Evolutionary conservation across 2,113 vertebrate species (phyloP), one percentile per base, ranked within the genome.

Genomic region (Pitta sordida): DNA sequence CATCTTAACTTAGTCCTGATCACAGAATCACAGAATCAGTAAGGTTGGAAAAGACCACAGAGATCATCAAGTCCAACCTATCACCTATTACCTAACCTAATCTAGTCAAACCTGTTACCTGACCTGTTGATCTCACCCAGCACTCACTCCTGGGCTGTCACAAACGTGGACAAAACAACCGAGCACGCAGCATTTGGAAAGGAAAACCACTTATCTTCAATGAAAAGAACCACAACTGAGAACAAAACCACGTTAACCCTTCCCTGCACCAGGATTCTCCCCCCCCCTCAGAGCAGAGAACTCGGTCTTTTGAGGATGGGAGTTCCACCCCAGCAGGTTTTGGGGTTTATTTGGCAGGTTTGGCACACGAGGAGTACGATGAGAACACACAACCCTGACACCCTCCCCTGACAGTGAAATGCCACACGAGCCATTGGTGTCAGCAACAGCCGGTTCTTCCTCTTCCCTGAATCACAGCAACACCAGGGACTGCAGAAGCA

Each of bases 151-250:
- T n/a, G 10, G 39, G 11, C 39, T 75, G 32, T 56, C 91, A 64
- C 70, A 76, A 92, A 95, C 48, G 79, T 88, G 90, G 63, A 58
- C 89, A 94, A 94, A 94, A 78, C 59, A 87, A 67, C 68, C 11
- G n/a, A 89, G 88, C 22, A 49, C 17, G 52, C 75, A 94, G 78
- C 5, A 56, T 71, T 68, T 56, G 84, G 93, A 75, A 84, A 90
- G 83, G 81, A 94, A 96, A 95, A 52, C 41, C 15, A 2, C 90
- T 92, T 83, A 9, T 91, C 91, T 88, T 89, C 90, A 74, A 85
- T 53, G 87, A 86, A 86, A 93, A 93, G 60, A 73, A 51, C 43
- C 58, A 79, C 85, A 75, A 10, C 6, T 3, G 32, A 89, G 90
- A 95, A 86, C 64, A 83, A 84, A 94, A 86, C 34, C 19, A 3